Evolutionary conservation across 1,140 invertebrate species (phyloP).

Genomic region (Zaprionus nigranus): DNA sequence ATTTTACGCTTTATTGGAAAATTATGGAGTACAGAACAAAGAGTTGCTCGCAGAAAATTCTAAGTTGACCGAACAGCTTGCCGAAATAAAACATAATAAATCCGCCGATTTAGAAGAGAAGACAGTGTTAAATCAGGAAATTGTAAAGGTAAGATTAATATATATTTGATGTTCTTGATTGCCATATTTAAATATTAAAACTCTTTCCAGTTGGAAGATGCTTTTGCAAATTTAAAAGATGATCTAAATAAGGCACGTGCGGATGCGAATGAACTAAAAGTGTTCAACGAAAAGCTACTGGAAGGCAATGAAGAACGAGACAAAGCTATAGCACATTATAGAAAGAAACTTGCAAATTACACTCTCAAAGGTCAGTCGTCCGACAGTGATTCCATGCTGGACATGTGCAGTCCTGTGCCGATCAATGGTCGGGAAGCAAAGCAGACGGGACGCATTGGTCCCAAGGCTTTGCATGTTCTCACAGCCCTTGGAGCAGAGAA

Average conservation of each 20-base stretch:
- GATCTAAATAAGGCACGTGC: not conserved
- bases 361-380: not conserved
- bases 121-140: not conserved
- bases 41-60: not conserved
- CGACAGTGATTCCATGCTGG: not conserved
- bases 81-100: not conserved
- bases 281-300: constrained; percentile 28
- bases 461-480: not conserved
- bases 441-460: not conserved
- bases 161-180: not conserved
- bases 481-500: constrained; percentile 17
- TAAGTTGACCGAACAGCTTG: not conserved
- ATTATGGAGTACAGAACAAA: not conserved
- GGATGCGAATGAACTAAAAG: constrained; percentile 3
- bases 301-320: constrained; percentile 20
- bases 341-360: not conserved
- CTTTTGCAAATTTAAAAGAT: not conserved
- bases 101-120: not conserved
- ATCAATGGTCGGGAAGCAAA: not conserved
- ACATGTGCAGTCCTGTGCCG: not conserved
- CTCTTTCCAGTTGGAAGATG: not conserved
- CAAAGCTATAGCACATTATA: constrained; percentile 1
- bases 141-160: not conserved
- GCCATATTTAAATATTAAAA: not conserved
- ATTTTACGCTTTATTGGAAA: not conserved